Conservation (phyloP, 2,113 vertebrate genomes). For the Xenopus laevis region DNA sequence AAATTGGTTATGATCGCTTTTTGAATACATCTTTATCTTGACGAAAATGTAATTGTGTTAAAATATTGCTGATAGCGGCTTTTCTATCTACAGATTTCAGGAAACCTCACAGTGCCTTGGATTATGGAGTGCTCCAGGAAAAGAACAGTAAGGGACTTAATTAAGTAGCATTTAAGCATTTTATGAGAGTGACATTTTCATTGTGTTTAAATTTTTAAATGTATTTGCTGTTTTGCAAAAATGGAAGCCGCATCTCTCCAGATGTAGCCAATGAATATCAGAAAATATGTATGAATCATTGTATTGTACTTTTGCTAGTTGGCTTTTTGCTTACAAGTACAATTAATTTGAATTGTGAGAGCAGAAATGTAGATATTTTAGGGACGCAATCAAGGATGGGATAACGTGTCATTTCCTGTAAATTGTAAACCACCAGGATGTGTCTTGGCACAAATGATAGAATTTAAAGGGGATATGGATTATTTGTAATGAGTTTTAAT, state of each 20-base stretch:
- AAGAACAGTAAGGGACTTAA: slow-evolving; percentile 87
- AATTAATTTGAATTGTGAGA: not conserved
- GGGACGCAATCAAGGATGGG: no score
- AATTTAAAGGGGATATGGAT: no score
- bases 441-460: no score
- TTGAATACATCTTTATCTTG: no score
- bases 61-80: not conserved
- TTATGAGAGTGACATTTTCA: not conserved
- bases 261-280: not conserved
- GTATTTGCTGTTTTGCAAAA: not conserved
- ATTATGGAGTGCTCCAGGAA: slow-evolving; percentile 93
- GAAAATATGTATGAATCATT: not conserved
- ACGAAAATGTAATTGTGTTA: not conserved
- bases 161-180: not conserved
- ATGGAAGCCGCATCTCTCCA: not conserved
- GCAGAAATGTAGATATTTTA: no score
- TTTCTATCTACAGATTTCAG: slow-evolving; percentile 76
- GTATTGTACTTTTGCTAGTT: not conserved
- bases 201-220: not conserved
- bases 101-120: slow-evolving; percentile 88
- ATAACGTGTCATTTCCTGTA: no score
- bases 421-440: no score
- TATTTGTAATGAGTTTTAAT: no score
- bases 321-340: no score
- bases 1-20: no score